Percentiles rank a stretch among this genome's conserved stretches.
These are phyloP conservation scores for Glomeris maerens DNA, from an alignment of 1,140 invertebrate species.

Conservation along the genomic window DNA sequence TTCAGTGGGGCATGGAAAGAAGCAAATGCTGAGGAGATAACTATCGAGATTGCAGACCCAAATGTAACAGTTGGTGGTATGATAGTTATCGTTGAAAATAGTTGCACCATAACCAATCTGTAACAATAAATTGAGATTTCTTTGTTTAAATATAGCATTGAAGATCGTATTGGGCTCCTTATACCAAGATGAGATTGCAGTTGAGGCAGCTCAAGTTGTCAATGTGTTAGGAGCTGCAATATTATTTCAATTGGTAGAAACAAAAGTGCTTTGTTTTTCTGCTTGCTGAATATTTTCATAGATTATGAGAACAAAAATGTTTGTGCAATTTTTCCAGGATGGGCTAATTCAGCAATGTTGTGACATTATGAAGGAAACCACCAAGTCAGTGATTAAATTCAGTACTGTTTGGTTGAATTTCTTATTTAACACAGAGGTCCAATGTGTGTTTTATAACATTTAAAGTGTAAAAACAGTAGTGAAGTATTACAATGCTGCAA, in stretches of 20 bases:
- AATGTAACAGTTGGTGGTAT: constrained; percentile 53
- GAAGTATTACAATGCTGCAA: constrained; percentile 50
- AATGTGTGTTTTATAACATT: constrained; percentile 9
- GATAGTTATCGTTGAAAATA: background rate
- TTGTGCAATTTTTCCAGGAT: constrained; percentile 31
- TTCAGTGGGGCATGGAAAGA: constrained; percentile 69
- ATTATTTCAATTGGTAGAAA: constrained; percentile 47
- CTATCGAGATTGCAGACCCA: constrained; percentile 56
- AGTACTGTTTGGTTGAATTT: constrained; percentile 2
- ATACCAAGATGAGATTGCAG: constrained; percentile 58
- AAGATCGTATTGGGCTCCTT: constrained; percentile 59
- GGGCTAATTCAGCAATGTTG: constrained; percentile 57
- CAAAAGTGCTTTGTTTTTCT: background rate
- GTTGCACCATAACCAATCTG: background rate
- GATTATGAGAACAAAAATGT: background rate
- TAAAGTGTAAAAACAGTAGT: constrained; percentile 43
- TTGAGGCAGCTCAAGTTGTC: constrained; percentile 54
- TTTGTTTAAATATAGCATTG: constrained; percentile 37
- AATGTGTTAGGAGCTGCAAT: constrained; percentile 58
- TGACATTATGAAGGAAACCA: constrained; percentile 59
- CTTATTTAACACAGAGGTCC: constrained; percentile 29
- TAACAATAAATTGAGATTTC: background rate
- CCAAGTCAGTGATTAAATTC: constrained; percentile 34
- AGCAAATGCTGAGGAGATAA: constrained; percentile 46
- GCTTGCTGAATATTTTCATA: background rate